A percentile compares a stretch with the other conserved stretches of the same genome.
These are phyloP conservation scores for Drosophila merina DNA, from an alignment of 2,888 invertebrate genomes.

Conservation along the genomic window DNA sequence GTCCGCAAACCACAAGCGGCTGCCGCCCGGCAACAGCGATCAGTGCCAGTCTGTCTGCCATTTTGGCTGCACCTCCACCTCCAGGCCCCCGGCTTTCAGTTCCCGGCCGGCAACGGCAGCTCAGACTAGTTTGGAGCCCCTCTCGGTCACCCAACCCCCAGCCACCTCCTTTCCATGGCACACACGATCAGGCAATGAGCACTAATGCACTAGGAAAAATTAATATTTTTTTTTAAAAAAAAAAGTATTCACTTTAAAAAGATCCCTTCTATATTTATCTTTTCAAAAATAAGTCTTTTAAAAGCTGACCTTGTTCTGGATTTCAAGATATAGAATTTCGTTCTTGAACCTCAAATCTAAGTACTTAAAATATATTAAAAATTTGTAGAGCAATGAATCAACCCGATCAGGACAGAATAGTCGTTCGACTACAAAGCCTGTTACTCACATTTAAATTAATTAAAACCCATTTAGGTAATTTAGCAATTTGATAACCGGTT, in stretches of 20 bases:
- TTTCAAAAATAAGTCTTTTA: neutral
- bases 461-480: neutral
- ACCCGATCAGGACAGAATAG: too few relatives aligned
- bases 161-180: neutral
- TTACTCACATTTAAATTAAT: neutral
- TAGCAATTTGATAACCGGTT: neutral
- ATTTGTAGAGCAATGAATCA: too few relatives aligned
- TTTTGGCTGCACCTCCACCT: slow-evolving; percentile 47
- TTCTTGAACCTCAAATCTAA: neutral
- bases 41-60: slow-evolving; percentile 75
- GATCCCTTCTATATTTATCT: neutral
- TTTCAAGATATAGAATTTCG: neutral
- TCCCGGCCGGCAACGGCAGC: slow-evolving; percentile 27
- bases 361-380: neutral
- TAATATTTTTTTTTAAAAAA: neutral
- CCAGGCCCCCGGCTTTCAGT: slow-evolving; percentile 19
- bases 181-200: slow-evolving; percentile 22
- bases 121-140: slow-evolving; percentile 50
- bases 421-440: neutral
- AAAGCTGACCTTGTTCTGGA: neutral
- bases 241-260: neutral
- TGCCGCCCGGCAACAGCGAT: slow-evolving; percentile 72
- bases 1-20: slow-evolving; percentile 37
- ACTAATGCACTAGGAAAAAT: slow-evolving; percentile 1
- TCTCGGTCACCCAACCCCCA: slow-evolving; percentile 15